phyloP scores from a whole-genome alignment of 2,797 vertebrate genomes.

The Syndactyla subalaris region DNA sequence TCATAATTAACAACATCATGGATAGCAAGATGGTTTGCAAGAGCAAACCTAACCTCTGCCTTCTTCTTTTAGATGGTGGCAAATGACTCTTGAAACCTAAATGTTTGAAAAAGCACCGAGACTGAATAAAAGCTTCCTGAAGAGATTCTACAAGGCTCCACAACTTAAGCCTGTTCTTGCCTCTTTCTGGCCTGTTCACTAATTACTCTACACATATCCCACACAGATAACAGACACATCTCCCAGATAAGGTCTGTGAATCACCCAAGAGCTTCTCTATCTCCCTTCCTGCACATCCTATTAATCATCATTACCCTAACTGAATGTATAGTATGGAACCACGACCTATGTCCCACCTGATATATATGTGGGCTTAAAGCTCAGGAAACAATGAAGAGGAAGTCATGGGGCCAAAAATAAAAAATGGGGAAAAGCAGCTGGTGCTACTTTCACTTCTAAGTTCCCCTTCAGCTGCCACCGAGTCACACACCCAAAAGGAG shows the following conservation, averaged over 20 bases:
- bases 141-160: neutral
- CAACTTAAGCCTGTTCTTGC: too few relatives aligned
- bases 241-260: neutral
- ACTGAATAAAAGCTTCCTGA: neutral
- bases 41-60: neutral
- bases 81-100: neutral
- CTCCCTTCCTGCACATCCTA: neutral
- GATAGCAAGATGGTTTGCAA: neutral
- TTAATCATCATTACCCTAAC: neutral
- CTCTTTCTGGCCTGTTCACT: neutral
- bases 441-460: slow-evolving; percentile 16
- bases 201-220: neutral
- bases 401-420: neutral
- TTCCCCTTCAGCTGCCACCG: neutral
- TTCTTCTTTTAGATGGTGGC: neutral
- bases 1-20: neutral
- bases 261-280: neutral
- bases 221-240: neutral
- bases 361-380: neutral
- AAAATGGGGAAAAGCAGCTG: slow-evolving; percentile 5
- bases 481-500: neutral
- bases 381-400: neutral
- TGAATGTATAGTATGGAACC: neutral
- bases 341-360: neutral
- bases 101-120: neutral